These are phyloP conservation scores for Sesia apiformis DNA, from an alignment of 2,888 invertebrate species.

Conservation along the genomic window DNA sequence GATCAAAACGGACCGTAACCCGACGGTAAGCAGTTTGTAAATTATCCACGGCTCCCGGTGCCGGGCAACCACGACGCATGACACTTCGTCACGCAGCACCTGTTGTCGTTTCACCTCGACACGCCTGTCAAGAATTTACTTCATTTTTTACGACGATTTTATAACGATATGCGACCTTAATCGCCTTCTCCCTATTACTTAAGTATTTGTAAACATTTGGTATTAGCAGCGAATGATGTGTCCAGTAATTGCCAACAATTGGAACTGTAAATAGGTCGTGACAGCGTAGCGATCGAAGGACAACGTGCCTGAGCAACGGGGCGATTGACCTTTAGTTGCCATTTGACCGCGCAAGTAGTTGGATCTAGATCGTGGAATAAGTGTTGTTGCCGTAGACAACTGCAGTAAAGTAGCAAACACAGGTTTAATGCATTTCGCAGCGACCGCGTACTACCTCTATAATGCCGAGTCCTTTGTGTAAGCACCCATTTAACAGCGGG, in stretches of 20 bases:
- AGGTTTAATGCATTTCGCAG: background rate
- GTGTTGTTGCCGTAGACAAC: background rate
- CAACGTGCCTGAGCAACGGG: constrained; percentile 52
- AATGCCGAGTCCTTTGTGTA: constrained; percentile 12
- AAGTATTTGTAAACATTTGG: too few relatives aligned
- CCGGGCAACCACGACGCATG: constrained; percentile 23
- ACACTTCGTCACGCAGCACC: constrained; percentile 37
- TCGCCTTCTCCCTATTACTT: too few relatives aligned
- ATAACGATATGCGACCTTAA: too few relatives aligned
- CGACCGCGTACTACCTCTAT: background rate
- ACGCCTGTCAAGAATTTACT: constrained; percentile 1
- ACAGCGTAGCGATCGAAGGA: constrained; percentile 47
- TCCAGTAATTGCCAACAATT: constrained; percentile 13
- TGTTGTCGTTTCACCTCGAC: constrained; percentile 20
- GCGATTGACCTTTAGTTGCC: constrained; percentile 55
- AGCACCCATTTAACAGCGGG: constrained; percentile 18
- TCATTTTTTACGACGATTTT: too few relatives aligned
- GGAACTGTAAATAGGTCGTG: constrained; percentile 66
- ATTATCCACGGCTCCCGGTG: constrained; percentile 40
- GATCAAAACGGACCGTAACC: constrained; percentile 27
- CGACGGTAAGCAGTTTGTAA: constrained; percentile 29
- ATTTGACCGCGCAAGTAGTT: constrained; percentile 41
- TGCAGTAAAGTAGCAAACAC: background rate
- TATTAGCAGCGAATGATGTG: too few relatives aligned
- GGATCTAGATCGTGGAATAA: constrained; percentile 28